Conservation (phyloP, 2,113 vertebrate genomes). For the Tychaedon coryphoeus region DNA sequence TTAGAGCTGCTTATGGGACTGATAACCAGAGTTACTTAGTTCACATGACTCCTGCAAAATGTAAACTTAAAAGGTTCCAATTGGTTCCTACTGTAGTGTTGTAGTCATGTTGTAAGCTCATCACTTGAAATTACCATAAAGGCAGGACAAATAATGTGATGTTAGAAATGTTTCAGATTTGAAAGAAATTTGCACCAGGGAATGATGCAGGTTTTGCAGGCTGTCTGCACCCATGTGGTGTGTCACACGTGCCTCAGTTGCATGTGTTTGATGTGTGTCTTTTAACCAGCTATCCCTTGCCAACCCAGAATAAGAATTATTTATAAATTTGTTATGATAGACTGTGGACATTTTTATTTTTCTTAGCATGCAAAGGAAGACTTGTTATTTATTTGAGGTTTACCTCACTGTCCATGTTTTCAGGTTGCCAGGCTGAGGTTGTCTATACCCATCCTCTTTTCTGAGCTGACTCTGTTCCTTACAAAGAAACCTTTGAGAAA, state of each 20-base stretch:
- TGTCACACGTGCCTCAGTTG: neutral
- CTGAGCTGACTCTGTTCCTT: neutral
- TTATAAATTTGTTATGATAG: neutral
- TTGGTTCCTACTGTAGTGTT: neutral
- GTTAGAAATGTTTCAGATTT: neutral
- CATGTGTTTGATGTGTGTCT: neutral
- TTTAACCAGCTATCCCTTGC: neutral
- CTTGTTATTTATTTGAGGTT: neutral
- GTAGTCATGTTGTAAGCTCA: neutral
- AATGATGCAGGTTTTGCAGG: neutral
- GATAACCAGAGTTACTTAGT: neutral
- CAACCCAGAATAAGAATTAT: neutral
- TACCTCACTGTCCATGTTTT: rapidly evolving
- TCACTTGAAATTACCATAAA: neutral
- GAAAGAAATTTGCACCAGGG: neutral
- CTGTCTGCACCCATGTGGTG: neutral
- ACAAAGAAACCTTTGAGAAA: neutral
- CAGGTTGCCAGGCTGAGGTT: neutral
- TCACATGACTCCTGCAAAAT: neutral
- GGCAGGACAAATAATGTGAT: neutral
- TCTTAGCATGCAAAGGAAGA: neutral
- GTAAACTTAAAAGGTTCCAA: neutral
- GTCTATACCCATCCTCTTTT: neutral
- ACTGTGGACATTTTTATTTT: neutral
- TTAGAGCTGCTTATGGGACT: neutral